Conservation (phyloP, 2,888 invertebrate species). For the Cerastis leucographa region DNA sequence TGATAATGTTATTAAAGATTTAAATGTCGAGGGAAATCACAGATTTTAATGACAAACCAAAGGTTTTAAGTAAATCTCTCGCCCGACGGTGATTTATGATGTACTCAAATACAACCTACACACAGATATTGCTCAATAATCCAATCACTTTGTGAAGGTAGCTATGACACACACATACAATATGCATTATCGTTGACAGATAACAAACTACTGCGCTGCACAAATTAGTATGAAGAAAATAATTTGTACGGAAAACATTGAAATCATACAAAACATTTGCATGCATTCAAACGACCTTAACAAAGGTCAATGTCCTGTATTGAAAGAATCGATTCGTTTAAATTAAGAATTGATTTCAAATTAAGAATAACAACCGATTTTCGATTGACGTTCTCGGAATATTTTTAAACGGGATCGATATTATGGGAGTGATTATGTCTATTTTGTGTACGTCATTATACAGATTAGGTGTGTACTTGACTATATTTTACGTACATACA, state of each 20-base stretch:
- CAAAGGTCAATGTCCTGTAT: conserved; percentile 62
- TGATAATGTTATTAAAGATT: not conserved
- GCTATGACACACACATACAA: conserved; percentile 45
- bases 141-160: conserved; percentile 27
- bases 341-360: conserved; percentile 61
- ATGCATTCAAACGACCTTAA: conserved; percentile 60
- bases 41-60: not conserved
- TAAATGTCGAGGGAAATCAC: not conserved
- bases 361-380: conserved; percentile 41
- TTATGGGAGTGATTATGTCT: not conserved
- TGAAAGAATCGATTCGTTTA: conserved; percentile 64
- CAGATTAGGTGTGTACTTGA: not conserved
- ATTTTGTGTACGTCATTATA: conserved; percentile 1
- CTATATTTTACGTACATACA: not conserved
- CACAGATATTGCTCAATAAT: conserved; percentile 44
- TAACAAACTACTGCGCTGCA: conserved; percentile 47
- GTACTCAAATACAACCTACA: conserved; percentile 13
- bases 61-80: not conserved
- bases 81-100: conserved; percentile 7
- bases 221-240: conserved; percentile 28
- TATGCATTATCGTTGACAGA: conserved; percentile 54
- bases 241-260: conserved; percentile 34
- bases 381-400: not conserved
- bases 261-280: not conserved
- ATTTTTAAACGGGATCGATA: conserved; percentile 19